Evolutionary conservation across 1,140 invertebrate species (phyloP).

Genomic region (Saccostrea echinata): DNA sequence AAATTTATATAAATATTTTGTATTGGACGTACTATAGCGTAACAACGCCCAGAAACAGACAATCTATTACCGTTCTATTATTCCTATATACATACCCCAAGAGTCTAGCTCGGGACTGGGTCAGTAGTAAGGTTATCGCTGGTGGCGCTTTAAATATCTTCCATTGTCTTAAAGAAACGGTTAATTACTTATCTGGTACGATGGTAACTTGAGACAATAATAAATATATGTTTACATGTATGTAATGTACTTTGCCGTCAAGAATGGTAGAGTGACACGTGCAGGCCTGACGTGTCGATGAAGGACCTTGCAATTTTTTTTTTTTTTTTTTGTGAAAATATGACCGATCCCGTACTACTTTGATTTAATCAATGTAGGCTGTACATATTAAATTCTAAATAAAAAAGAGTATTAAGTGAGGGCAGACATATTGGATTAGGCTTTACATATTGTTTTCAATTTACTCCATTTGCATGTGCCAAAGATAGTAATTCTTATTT

Average conservation of each 20-base stretch:
- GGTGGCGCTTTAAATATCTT: background rate
- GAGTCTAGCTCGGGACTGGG: background rate
- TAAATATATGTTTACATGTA: background rate
- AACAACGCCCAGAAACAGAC: background rate
- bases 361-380: too few species aligned
- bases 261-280: background rate
- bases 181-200: constrained; percentile 1
- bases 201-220: background rate
- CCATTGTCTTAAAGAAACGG: background rate
- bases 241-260: background rate
- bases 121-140: background rate
- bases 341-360: too few species aligned
- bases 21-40: background rate
- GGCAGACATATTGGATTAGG: too few species aligned
- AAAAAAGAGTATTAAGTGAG: too few species aligned
- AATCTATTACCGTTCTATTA: background rate
- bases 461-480: too few species aligned
- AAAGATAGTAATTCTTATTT: too few species aligned
- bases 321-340: too few species aligned
- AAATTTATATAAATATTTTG: background rate
- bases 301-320: too few species aligned
- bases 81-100: too few species aligned
- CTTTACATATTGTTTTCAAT: too few species aligned
- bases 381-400: too few species aligned
- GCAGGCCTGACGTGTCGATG: too few species aligned